phyloP scores from a whole-genome alignment of 2,888 invertebrate genomes.

The Terebella lapidaria region DNA sequence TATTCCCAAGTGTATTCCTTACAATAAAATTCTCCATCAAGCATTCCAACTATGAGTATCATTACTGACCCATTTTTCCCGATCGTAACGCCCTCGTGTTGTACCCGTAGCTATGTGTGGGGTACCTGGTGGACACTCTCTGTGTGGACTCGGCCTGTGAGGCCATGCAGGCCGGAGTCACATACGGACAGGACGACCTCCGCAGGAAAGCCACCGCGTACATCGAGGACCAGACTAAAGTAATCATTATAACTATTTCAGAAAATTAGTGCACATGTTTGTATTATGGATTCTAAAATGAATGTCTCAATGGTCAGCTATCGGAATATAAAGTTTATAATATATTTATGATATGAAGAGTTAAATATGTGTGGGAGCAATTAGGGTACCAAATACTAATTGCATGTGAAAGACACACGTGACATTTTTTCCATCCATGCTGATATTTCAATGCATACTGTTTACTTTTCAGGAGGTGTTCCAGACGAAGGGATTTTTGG shows the following conservation, averaged over 20 bases:
- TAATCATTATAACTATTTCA: conserved; percentile 17
- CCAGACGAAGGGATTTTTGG: conserved; percentile 44
- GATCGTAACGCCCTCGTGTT: neutral
- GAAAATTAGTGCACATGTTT: neutral
- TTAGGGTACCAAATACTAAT: too few relatives aligned
- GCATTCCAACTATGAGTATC: too few relatives aligned
- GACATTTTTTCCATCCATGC: too few relatives aligned
- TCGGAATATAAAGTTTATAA: too few relatives aligned
- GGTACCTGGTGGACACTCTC: conserved; percentile 38
- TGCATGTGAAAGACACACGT: too few relatives aligned
- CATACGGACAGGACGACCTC: conserved; percentile 42
- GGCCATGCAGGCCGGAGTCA: conserved; percentile 45
- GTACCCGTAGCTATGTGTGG: conserved; percentile 35
- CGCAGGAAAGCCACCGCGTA: conserved; percentile 35
- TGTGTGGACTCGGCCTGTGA: conserved; percentile 44
- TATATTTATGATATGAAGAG: too few relatives aligned
- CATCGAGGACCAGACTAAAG: conserved; percentile 43
- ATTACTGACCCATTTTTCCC: too few relatives aligned
- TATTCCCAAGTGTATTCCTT: too few relatives aligned
- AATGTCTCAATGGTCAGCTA: neutral
- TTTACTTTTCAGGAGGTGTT: conserved; percentile 37
- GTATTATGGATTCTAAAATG: neutral
- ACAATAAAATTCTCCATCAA: too few relatives aligned
- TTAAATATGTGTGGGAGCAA: too few relatives aligned
- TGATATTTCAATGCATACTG: too few relatives aligned